These are phyloP conservation scores for Watsonalla binaria DNA, from an alignment of 2,888 invertebrate species.

Conservation along the genomic window DNA sequence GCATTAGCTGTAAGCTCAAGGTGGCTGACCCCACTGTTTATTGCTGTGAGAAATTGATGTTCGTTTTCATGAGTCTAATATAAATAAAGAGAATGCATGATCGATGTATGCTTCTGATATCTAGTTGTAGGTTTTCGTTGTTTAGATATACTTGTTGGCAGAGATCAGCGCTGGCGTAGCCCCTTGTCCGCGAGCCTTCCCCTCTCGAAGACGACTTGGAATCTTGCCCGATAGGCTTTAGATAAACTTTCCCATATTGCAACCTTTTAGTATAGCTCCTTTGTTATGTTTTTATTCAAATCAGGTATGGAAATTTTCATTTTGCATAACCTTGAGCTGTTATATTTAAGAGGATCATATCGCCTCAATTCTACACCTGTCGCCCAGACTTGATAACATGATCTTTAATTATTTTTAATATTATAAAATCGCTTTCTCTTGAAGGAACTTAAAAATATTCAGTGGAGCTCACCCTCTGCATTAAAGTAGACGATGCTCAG, in stretches of 20 bases:
- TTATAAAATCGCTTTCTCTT: constrained; percentile 19
- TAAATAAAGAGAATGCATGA: no score
- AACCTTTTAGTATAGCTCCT: constrained; percentile 25
- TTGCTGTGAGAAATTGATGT: background rate
- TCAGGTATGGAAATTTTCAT: constrained; percentile 21
- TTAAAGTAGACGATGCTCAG: constrained; percentile 14
- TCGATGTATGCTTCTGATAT: no score
- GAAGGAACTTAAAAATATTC: constrained; percentile 13
- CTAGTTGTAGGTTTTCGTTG: background rate
- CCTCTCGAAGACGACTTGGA: constrained; percentile 59
- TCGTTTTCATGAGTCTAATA: no score
- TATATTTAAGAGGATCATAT: constrained; percentile 32
- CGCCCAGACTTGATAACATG: constrained; percentile 22
- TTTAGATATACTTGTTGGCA: constrained; percentile 35
- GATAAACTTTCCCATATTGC: constrained; percentile 58
- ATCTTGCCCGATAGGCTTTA: constrained; percentile 62
- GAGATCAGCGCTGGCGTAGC: constrained; percentile 40
- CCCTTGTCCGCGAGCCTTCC: constrained; percentile 27
- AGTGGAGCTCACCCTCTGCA: no score
- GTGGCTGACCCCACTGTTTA: background rate
- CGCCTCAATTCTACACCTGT: constrained; percentile 28
- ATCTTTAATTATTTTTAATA: constrained; percentile 19
- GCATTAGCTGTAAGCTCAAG: background rate
- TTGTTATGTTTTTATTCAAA: constrained; percentile 11
- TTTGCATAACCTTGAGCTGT: constrained; percentile 29